These are phyloP conservation scores for Lottia gigantea DNA, from an alignment of 2,888 invertebrate genomes.

Conservation along the genomic window DNA sequence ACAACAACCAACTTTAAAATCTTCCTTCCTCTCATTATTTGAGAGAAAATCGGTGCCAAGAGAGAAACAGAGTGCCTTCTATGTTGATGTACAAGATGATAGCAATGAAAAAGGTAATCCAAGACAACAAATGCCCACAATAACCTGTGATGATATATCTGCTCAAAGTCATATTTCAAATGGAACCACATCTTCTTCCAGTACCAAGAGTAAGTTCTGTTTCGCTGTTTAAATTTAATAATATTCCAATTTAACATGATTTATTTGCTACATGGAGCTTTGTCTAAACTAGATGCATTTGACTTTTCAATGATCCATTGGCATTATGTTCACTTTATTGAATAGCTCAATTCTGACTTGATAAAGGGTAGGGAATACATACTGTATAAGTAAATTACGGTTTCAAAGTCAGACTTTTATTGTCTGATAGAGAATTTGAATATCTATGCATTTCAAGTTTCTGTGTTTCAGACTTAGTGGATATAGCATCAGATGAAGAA, in stretches of 20 bases:
- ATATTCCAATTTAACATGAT: no score
- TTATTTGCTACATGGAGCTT: no score
- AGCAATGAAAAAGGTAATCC: not conserved
- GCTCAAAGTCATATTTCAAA: not conserved
- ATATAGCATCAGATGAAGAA: slow-evolving; percentile 60
- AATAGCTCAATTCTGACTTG: no score
- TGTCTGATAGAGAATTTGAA: no score
- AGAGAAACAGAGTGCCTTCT: slow-evolving; percentile 50
- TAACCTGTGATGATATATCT: slow-evolving; percentile 2
- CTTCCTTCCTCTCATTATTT: slow-evolving; percentile 52
- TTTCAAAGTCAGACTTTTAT: no score
- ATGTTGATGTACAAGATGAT: slow-evolving; percentile 40
- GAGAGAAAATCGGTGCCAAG: slow-evolving; percentile 50
- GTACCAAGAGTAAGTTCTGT: not conserved
- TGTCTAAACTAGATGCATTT: no score
- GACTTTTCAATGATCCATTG: no score
- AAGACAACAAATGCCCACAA: not conserved
- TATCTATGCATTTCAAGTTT: no score
- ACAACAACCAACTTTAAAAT: slow-evolving; percentile 33
- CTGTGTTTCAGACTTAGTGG: slow-evolving; percentile 17
- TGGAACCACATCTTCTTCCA: not conserved
- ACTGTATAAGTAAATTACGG: no score
- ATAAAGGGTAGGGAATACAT: no score
- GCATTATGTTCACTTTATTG: no score
- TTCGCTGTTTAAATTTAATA: no score